Evolutionary conservation across 2,888 invertebrate genomes (phyloP), one percentile per base, ranked within the genome.

Genomic region (Hermodice carunculata): DNA sequence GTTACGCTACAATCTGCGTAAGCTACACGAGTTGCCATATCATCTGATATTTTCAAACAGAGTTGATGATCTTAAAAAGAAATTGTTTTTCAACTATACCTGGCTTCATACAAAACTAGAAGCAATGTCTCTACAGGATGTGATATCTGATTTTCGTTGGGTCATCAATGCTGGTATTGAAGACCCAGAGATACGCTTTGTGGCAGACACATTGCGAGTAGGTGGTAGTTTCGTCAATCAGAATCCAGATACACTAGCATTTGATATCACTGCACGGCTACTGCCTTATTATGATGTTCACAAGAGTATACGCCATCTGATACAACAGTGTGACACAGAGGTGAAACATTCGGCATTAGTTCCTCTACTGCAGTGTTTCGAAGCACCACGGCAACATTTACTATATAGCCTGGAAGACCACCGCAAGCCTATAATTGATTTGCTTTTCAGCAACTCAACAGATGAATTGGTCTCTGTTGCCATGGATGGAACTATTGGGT

Each of bases 21-120:
- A 83, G 66, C 67, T 84, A 70, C 74, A 73, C 31, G 80, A 82
- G 59, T 70, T 84, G 44, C 82, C 83, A 0, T 79, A 72, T 59
- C 76, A 80, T 57, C 69, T 84, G 42, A 54, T 73, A 14, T 60
- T 72, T 28, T 74, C 77, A 54, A 40, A 68, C 4, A 73, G 80
- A 19, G 94, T 94, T 82, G 92, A 93, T 58, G 96, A 97, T 85
- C 88, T 98, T 19, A 95, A 95, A 81, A 92, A 92, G 31, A 91
- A 95, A 80, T 96, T 98, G 0, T 89, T 98, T 0, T 98, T 98
- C 86, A 97, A 97, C 86, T 98, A 97, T 83, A 93, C 95, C 79
- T 98, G 97, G 96, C 88, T 98, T 0, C 95, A 96, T 81, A 95
- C 96, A 0, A 98, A 98, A 82, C 89, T 97, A 1, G 93, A 93